These are phyloP conservation scores for Philopedon plagiatum DNA, from an alignment of 2,888 invertebrate genomes.

Conservation along the genomic window DNA sequence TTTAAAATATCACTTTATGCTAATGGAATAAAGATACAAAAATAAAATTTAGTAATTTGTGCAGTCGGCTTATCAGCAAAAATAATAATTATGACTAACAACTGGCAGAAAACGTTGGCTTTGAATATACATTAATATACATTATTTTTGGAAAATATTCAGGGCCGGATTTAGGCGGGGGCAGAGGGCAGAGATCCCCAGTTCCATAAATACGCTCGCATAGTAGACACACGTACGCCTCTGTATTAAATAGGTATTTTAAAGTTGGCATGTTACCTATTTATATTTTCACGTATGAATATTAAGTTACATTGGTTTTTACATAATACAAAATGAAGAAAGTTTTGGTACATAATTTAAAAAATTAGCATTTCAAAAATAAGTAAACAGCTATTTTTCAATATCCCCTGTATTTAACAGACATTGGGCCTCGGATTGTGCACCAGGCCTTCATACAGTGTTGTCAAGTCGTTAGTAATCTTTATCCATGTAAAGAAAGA, in stretches of 20 bases:
- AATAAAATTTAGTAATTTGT: not conserved
- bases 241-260: too few relatives aligned
- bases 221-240: too few relatives aligned
- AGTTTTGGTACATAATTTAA: not conserved
- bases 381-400: not conserved
- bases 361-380: not conserved
- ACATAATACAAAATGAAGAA: too few relatives aligned
- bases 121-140: not conserved
- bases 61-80: not conserved
- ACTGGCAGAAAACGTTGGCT: not conserved
- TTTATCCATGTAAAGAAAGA: not conserved
- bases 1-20: slow-evolving; percentile 1
- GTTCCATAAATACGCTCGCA: too few relatives aligned
- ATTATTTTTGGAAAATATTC: not conserved
- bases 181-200: too few relatives aligned
- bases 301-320: too few relatives aligned
- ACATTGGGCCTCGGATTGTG: too few relatives aligned
- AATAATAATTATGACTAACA: slow-evolving; percentile 17
- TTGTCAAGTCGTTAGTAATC: not conserved
- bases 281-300: too few relatives aligned
- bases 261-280: too few relatives aligned
- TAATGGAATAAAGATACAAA: not conserved
- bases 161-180: not conserved
- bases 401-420: not conserved
- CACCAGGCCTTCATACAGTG: not conserved